Percentiles rank a stretch among this genome's conserved stretches.
phyloP scores from a whole-genome alignment of 2,113 vertebrate genomes.

The Lamprologus callipterus region DNA sequence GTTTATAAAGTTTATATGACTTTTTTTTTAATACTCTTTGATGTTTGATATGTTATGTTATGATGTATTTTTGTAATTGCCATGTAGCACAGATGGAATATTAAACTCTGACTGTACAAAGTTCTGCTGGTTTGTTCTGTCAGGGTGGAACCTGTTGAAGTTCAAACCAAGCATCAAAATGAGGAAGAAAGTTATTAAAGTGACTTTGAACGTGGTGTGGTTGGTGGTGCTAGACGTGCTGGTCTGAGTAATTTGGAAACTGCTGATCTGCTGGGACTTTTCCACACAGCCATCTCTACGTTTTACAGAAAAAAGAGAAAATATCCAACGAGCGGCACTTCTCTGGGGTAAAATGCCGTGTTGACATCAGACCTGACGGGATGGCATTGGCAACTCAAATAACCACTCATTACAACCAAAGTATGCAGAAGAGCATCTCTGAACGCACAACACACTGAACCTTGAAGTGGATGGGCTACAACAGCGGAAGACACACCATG shows the following conservation, averaged over 20 bases:
- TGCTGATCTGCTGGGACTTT: background rate
- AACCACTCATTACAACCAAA: background rate
- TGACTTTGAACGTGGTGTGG: background rate
- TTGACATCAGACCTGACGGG: background rate
- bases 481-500: background rate
- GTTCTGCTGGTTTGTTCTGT: background rate
- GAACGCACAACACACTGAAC: background rate
- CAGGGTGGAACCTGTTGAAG: background rate
- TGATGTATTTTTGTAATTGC: constrained; percentile 52
- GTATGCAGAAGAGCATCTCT: background rate
- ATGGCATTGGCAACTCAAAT: background rate
- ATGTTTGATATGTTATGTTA: constrained; percentile 11
- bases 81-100: constrained; percentile 26
- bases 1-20: constrained; percentile 31
- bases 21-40: constrained; percentile 19
- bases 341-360: background rate
- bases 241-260: background rate
- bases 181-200: background rate
- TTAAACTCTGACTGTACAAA: constrained; percentile 13
- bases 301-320: background rate
- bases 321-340: background rate
- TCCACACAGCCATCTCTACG: background rate
- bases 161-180: background rate
- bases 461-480: background rate
- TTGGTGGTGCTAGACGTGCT: background rate